Conservation (phyloP, 2,888 invertebrate species). For the Stenodera caucasica region DNA sequence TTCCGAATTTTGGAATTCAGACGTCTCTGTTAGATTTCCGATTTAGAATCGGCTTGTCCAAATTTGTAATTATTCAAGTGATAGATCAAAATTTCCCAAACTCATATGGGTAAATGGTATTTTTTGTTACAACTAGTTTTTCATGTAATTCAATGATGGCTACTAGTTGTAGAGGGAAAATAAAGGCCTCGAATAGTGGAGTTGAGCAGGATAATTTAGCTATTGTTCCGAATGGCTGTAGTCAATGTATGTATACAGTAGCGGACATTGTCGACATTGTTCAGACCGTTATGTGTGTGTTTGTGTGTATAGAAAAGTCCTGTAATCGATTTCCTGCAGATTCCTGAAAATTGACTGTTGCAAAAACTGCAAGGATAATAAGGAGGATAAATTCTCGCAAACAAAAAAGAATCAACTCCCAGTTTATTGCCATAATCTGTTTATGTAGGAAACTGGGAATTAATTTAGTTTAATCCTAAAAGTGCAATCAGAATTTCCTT, state of each 20-base stretch:
- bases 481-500: slow-evolving; percentile 26
- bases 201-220: neutral
- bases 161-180: neutral
- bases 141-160: slow-evolving; percentile 5
- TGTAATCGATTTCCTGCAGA: neutral
- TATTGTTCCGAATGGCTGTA: neutral
- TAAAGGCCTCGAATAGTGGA: neutral
- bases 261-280: neutral
- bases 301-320: neutral
- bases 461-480: slow-evolving; percentile 26
- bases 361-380: too few relatives aligned
- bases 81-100: too few relatives aligned
- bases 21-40: too few relatives aligned
- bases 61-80: too few relatives aligned
- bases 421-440: too few relatives aligned
- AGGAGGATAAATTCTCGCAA: too few relatives aligned
- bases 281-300: neutral
- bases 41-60: too few relatives aligned
- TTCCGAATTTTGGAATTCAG: too few relatives aligned
- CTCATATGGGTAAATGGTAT: too few relatives aligned
- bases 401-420: too few relatives aligned
- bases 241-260: neutral
- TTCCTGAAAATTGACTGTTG: neutral
- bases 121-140: neutral
- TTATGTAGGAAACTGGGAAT: slow-evolving; percentile 19